Conservation (phyloP, 2,888 invertebrate species). For the Melanotus villosus region DNA sequence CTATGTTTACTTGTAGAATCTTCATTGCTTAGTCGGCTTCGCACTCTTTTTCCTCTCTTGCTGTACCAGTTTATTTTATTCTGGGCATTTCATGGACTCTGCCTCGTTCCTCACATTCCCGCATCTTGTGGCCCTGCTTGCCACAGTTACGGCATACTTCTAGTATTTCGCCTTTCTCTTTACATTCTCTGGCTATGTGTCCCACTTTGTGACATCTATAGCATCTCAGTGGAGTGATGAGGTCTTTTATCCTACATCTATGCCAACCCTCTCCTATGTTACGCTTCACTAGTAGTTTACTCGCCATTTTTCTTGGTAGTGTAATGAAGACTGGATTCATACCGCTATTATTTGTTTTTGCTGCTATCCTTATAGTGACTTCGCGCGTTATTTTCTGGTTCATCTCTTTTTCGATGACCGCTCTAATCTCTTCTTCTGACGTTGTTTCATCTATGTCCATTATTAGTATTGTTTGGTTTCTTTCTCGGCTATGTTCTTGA, state of each 20-base stretch:
- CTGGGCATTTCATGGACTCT: background rate
- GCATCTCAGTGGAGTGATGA: background rate
- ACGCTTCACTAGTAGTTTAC: no score
- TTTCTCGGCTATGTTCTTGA: no score
- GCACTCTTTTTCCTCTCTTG: background rate
- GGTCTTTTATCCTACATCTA: background rate
- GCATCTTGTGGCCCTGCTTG: background rate
- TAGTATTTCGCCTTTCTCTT: background rate
- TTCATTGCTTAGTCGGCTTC: background rate
- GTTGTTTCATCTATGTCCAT: no score
- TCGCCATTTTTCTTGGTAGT: no score
- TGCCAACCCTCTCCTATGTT: background rate
- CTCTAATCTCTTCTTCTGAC: no score
- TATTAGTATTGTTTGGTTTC: no score
- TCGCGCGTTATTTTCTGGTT: no score
- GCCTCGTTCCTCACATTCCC: background rate
- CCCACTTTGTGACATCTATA: no score
- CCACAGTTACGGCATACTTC: background rate
- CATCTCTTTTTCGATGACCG: no score
- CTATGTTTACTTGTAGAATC: background rate
- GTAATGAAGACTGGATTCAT: no score
- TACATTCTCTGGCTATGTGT: background rate
- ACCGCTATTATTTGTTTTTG: no score
- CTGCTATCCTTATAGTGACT: no score
- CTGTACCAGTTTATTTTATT: background rate